Percentiles rank a stretch among this genome's conserved stretches.
Conservation (phyloP, 2,888 invertebrate species). For the Cataglyphis cursor region DNA sequence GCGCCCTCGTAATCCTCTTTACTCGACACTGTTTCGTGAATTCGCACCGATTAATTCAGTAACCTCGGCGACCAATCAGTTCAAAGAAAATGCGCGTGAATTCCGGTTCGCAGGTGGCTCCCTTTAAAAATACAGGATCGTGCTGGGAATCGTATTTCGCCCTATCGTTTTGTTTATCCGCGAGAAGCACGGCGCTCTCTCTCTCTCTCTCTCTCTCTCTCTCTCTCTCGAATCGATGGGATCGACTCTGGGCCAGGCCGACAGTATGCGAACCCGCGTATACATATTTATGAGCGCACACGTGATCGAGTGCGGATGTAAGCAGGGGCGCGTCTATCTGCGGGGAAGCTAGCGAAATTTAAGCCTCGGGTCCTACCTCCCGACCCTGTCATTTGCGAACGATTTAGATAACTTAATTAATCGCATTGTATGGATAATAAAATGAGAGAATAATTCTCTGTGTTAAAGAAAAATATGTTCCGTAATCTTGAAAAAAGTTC, state of each 20-base stretch:
- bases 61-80: not conserved
- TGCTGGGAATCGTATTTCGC: conserved; percentile 33
- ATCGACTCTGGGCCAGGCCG: conserved; percentile 14
- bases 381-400: not conserved
- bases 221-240: conserved; percentile 10
- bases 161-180: conserved; percentile 36
- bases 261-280: conserved; percentile 4
- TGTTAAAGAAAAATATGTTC: not conserved
- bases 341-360: conserved; percentile 9
- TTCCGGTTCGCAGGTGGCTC: conserved; percentile 27
- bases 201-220: too few species aligned
- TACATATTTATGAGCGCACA: conserved; percentile 49
- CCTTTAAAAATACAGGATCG: conserved; percentile 42
- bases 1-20: not conserved
- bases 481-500: not conserved
- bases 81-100: conserved; percentile 31
- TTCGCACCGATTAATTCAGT: conserved; percentile 43
- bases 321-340: conserved; percentile 12
- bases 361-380: not conserved
- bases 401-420: not conserved
- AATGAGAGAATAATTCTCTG: not conserved
- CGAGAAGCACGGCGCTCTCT: not conserved
- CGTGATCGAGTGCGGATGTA: conserved; percentile 27
- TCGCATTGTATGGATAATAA: not conserved
- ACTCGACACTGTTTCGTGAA: conserved; percentile 15